Percentiles rank a stretch among this genome's conserved stretches.
These are phyloP conservation scores for Drosophila nebulosa DNA, from an alignment of 1,140 invertebrate species.

Conservation along the genomic window DNA sequence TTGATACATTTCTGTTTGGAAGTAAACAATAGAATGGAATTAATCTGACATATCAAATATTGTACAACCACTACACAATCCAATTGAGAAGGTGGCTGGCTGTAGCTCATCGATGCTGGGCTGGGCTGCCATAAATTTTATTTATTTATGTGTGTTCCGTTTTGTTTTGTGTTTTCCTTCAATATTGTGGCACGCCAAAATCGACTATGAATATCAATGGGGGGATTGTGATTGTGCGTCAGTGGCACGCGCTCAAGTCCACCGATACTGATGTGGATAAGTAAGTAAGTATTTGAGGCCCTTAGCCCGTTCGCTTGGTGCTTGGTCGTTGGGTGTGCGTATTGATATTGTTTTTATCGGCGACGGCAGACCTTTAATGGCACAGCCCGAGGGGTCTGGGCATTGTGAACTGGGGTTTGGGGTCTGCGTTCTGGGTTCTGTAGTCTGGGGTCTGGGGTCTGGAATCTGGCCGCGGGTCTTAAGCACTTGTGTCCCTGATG, in stretches of 20 bases:
- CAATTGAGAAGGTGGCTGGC: slow-evolving; percentile 55
- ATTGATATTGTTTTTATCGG: slow-evolving; percentile 77
- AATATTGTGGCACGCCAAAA: slow-evolving; percentile 47
- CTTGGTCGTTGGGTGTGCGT: slow-evolving; percentile 2
- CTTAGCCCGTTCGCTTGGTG: slow-evolving; percentile 4
- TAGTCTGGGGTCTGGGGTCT: slow-evolving; percentile 18
- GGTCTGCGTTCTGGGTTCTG: not conserved
- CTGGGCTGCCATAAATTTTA: slow-evolving; percentile 74
- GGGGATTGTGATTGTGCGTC: slow-evolving; percentile 65
- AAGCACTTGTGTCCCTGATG: slow-evolving; percentile 72
- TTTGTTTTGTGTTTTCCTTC: slow-evolving; percentile 47
- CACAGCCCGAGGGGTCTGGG: not conserved
- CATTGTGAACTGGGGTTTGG: not conserved
- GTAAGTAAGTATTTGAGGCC: slow-evolving; percentile 18
- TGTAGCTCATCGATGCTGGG: slow-evolving; percentile 35
- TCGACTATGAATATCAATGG: slow-evolving; percentile 76
- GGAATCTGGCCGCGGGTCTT: slow-evolving; percentile 36
- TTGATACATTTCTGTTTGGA: slow-evolving; percentile 33
- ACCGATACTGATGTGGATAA: slow-evolving; percentile 49
- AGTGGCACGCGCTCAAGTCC: slow-evolving; percentile 60
- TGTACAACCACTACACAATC: slow-evolving; percentile 42
- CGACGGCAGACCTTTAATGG: slow-evolving; percentile 30
- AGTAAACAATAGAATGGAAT: slow-evolving; percentile 44
- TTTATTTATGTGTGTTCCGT: slow-evolving; percentile 70
- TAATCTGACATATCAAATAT: slow-evolving; percentile 50